A percentile compares a stretch with the other conserved stretches of the same genome.
Conservation (phyloP, 64 coral and sea anemone species). For the Stichodactyla mertensii region DNA sequence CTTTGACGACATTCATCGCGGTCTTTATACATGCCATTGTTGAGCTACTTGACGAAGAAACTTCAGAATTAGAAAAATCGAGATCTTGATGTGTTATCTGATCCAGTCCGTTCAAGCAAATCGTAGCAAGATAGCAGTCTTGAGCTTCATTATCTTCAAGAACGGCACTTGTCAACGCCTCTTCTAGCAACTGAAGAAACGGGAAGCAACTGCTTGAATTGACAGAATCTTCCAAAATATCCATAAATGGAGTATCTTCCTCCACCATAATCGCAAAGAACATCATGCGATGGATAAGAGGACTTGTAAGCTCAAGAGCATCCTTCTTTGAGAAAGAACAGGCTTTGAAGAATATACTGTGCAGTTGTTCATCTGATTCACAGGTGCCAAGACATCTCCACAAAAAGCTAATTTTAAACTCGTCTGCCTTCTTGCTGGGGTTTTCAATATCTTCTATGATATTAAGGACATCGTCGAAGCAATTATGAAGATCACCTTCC, state of each 20-base stretch:
- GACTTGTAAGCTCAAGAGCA: not conserved
- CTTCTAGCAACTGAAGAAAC: not conserved
- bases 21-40: conserved; percentile 35
- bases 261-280: not conserved
- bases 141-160: not conserved
- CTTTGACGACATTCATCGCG: conserved; percentile 34
- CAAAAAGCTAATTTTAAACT: conserved; percentile 14
- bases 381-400: not conserved
- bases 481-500: not conserved
- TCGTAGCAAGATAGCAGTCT: not conserved
- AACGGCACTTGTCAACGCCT: not conserved
- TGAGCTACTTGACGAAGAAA: conserved; percentile 44
- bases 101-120: not conserved
- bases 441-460: not conserved
- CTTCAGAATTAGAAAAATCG: not conserved
- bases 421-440: not conserved
- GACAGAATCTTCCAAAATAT: not conserved
- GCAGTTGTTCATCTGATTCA: not conserved
- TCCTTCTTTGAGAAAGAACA: not conserved
- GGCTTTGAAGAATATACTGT: not conserved
- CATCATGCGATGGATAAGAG: not conserved
- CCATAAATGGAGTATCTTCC: not conserved
- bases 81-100: not conserved
- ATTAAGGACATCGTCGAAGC: not conserved
- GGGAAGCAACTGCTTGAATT: not conserved